These are phyloP conservation scores for Aplodontia rufa DNA, from an alignment of 2,113 vertebrate species.

Conservation along the genomic window DNA sequence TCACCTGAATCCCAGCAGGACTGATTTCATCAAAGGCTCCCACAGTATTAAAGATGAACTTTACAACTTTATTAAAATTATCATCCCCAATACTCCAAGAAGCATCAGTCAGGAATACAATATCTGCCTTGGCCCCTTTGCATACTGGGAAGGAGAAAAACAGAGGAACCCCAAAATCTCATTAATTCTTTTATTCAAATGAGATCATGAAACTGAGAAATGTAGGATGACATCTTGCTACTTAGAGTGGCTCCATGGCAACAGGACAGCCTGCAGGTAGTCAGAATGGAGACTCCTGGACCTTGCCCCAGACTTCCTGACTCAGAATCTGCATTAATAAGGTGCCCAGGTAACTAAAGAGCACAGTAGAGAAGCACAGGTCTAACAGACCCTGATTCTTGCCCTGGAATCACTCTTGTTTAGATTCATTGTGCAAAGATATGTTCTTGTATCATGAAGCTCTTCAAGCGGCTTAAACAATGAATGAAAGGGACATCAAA, in stretches of 20 bases:
- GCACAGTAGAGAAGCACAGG: background rate
- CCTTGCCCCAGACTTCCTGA: background rate
- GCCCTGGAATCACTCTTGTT: background rate
- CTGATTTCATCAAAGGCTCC: slow-evolving; percentile 93
- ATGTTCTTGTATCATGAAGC: background rate
- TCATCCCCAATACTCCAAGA: slow-evolving; percentile 99
- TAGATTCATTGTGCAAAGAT: background rate
- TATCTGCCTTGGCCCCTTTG: slow-evolving; percentile 97
- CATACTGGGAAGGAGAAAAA: slow-evolving; percentile 87
- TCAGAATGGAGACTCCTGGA: background rate
- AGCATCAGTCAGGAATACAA: slow-evolving; percentile 97
- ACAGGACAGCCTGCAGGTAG: background rate
- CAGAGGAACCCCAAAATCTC: background rate
- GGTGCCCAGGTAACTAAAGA: background rate
- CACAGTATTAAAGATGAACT: slow-evolving; percentile 93
- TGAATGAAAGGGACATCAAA: background rate
- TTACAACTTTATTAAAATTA: slow-evolving; percentile 95
- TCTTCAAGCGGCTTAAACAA: background rate
- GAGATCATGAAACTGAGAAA: background rate
- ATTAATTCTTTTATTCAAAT: slow-evolving; percentile 11
- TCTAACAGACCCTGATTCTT: background rate
- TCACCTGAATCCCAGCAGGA: slow-evolving; percentile 95
- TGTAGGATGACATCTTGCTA: background rate
- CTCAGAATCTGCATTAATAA: background rate
- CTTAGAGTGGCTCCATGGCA: background rate